Base-by-base conservation (phyloP, 1,140 invertebrate species). In the Panagrolaimus sp. region DNA sequence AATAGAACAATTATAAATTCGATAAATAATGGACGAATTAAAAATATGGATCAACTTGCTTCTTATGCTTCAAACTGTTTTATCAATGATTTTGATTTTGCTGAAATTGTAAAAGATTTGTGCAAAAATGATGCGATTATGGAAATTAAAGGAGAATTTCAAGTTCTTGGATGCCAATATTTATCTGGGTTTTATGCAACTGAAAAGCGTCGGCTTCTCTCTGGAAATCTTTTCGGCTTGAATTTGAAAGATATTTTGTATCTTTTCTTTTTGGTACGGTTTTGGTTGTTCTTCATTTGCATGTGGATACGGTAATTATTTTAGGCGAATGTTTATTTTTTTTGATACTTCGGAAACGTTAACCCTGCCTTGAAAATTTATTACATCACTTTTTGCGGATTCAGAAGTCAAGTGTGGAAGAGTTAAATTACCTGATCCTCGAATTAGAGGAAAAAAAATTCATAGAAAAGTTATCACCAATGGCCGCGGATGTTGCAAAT, bases 321-420 rank as follows among this genome's bases (percentile, higher is more conserved):
- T 52, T 8, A 52, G 48, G 48, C 9, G 1, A 52, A 52, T 52
- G 48, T 52, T 8, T 52, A 52, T n/a, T 24, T 52, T 52, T 52
- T n/a, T 52, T 15, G 48, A 52, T 10, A 9, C 48, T 5, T 24
- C n/a, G 26, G 48, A 52, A 8, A 52, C 26, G n/a, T 21, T 24
- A 52, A 21, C 48, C 48, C 14, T 52, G 48, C 14, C 26, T n/a
- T 21, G 26, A 24, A 52, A n/a, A 8, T n/a, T n/a, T 14, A 7
- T 52, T 52, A 8, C 17, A 21, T 8, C 48, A 12, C 17, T 52
- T n/a, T 52, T 52, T 24, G 26, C n/a, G 4, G 48, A 52, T 12
- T 24, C 48, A 1, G 48, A 52, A 52, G 48, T 52, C 48, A 52
- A 52, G 48, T 21, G 48, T 52, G 48, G 26, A 21, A n/a, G 26